Conservation (phyloP, 1,140 invertebrate genomes). For the Drosophila littoralis region DNA sequence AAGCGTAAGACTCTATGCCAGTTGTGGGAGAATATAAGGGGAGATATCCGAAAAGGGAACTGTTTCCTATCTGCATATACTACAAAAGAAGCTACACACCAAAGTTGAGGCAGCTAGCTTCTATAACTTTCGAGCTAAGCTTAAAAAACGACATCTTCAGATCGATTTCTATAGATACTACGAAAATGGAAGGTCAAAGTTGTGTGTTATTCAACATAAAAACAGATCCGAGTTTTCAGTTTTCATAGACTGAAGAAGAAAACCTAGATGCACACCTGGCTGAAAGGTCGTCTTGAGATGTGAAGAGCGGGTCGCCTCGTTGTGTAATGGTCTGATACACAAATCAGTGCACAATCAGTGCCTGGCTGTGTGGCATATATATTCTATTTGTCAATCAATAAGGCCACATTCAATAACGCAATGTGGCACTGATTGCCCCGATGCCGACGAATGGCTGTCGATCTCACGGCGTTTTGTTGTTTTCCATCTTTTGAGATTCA, state of each 20-base stretch:
- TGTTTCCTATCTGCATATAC: too few species aligned
- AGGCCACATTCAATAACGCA: conserved; percentile 38
- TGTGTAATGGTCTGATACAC: conserved; percentile 51
- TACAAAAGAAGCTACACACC: too few species aligned
- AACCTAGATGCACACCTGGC: not conserved
- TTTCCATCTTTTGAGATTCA: conserved; percentile 57
- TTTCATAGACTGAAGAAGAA: too few species aligned
- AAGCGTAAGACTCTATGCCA: too few species aligned
- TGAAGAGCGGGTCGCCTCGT: conserved; percentile 6
- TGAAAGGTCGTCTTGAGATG: not conserved
- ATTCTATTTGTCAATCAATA: conserved; percentile 75
- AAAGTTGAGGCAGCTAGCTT: too few species aligned
- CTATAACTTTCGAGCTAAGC: not conserved
- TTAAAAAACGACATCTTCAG: not conserved
- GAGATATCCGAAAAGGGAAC: too few species aligned
- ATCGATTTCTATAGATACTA: too few species aligned
- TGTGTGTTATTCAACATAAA: too few species aligned
- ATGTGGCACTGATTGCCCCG: conserved; percentile 47
- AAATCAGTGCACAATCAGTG: conserved; percentile 30
- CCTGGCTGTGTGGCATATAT: conserved; percentile 18
- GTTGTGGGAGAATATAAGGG: too few species aligned
- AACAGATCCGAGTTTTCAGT: not conserved
- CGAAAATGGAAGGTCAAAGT: too few species aligned
- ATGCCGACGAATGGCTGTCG: conserved; percentile 31
- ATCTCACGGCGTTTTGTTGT: conserved; percentile 18